These are phyloP conservation scores for Falco biarmicus DNA, from an alignment of 2,797 vertebrate genomes.

Conservation along the genomic window DNA sequence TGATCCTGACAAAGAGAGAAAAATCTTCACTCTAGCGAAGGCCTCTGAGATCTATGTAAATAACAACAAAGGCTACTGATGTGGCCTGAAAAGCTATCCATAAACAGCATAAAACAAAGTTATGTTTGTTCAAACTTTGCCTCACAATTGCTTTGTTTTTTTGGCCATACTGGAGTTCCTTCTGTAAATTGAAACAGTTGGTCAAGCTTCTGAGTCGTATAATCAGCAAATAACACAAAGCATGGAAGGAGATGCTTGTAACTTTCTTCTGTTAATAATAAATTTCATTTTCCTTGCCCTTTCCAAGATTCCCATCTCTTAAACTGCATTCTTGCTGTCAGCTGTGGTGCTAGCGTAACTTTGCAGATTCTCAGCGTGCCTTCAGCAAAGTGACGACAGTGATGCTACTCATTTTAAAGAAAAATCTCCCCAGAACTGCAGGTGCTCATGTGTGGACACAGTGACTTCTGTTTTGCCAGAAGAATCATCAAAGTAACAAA, in stretches of 20 bases:
- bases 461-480: not conserved
- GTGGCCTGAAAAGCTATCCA: not conserved
- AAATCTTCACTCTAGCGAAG: not conserved
- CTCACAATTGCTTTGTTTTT: not conserved
- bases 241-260: not conserved
- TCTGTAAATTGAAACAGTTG: not conserved
- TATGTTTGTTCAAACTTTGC: slow-evolving; percentile 18
- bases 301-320: not conserved
- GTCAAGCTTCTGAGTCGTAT: not conserved
- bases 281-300: not conserved
- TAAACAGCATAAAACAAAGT: slow-evolving; percentile 46
- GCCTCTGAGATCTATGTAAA: not conserved
- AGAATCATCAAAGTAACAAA: not conserved
- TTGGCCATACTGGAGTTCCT: not conserved
- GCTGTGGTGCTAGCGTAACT: not conserved
- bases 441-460: not conserved
- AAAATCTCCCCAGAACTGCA: not conserved
- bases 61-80: not conserved
- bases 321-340: not conserved
- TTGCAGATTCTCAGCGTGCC: not conserved
- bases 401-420: not conserved
- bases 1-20: not conserved
- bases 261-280: not conserved
- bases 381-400: not conserved
- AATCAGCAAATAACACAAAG: not conserved